A percentile compares a stretch with the other conserved stretches of the same genome.
phyloP scores from a whole-genome alignment of 2,113 vertebrate genomes.

The Otus sunia region DNA sequence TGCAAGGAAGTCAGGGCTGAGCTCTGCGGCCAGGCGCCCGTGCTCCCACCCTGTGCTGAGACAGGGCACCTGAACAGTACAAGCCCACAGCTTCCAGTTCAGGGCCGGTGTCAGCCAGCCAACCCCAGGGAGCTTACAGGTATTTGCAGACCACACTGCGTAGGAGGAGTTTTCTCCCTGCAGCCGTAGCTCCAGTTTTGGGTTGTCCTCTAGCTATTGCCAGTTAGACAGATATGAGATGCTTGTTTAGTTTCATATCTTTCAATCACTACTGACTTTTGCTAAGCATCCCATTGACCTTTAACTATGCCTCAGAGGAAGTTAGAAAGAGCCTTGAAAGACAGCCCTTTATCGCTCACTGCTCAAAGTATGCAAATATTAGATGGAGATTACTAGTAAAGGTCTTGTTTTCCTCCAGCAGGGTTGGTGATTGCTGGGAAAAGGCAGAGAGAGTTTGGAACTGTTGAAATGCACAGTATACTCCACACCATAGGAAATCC shows the following conservation, averaged over 20 bases:
- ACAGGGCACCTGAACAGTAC: rapidly evolving
- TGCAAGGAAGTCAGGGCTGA: background rate
- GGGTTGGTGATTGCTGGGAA: background rate
- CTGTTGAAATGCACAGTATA: background rate
- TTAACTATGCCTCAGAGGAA: background rate
- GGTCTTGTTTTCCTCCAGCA: background rate
- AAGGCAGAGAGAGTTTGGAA: background rate
- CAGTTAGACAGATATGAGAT: background rate
- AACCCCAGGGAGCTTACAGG: background rate
- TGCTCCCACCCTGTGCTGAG: background rate
- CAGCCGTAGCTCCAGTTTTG: background rate
- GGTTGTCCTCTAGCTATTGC: background rate
- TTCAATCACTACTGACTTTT: background rate
- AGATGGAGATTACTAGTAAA: background rate
- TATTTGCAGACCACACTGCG: background rate
- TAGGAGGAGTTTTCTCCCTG: background rate
- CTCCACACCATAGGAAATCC: background rate
- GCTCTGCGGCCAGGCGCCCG: rapidly evolving
- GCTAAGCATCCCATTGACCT: background rate
- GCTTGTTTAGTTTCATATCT: background rate
- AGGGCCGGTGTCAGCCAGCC: background rate
- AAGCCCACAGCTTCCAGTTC: background rate
- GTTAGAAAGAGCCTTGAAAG: background rate
- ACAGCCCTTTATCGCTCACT: background rate
- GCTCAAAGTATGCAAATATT: background rate